phyloP scores from a whole-genome alignment of 2,113 vertebrate species.

The Alces alces region DNA sequence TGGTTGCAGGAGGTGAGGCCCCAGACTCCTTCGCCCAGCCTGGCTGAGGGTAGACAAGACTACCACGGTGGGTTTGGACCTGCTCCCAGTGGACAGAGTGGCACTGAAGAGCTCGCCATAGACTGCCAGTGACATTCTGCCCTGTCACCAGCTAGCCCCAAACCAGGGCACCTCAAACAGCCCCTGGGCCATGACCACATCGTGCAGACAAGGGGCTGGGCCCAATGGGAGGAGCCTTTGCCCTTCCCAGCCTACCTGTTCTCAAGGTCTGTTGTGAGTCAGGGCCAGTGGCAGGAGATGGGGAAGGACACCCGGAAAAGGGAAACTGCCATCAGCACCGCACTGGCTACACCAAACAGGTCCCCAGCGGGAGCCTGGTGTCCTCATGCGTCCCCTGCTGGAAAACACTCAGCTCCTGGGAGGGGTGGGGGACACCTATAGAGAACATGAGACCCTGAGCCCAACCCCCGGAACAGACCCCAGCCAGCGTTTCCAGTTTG shows the following conservation, averaged over 20 bases:
- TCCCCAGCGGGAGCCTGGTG: background rate
- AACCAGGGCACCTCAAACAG: background rate
- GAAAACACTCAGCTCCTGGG: background rate
- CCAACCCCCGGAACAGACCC: background rate
- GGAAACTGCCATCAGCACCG: background rate
- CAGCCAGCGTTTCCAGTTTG: background rate
- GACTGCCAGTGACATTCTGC: background rate
- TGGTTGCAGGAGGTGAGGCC: background rate
- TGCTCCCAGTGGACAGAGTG: background rate
- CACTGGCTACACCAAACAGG: background rate
- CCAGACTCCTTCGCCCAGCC: background rate
- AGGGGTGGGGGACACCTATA: background rate
- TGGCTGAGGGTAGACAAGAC: background rate
- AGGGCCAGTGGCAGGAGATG: background rate
- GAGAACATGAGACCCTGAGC: background rate
- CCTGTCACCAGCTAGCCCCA: background rate
- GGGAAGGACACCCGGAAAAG: background rate
- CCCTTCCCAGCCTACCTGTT: background rate
- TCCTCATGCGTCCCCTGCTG: background rate
- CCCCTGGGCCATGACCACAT: background rate
- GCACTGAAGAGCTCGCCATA: background rate
- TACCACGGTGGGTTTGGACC: background rate
- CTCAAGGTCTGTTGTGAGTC: background rate
- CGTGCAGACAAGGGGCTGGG: background rate
- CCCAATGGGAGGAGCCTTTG: background rate